These are phyloP conservation scores for Pipra filicauda DNA, from an alignment of 2,113 vertebrate species.

Conservation along the genomic window DNA sequence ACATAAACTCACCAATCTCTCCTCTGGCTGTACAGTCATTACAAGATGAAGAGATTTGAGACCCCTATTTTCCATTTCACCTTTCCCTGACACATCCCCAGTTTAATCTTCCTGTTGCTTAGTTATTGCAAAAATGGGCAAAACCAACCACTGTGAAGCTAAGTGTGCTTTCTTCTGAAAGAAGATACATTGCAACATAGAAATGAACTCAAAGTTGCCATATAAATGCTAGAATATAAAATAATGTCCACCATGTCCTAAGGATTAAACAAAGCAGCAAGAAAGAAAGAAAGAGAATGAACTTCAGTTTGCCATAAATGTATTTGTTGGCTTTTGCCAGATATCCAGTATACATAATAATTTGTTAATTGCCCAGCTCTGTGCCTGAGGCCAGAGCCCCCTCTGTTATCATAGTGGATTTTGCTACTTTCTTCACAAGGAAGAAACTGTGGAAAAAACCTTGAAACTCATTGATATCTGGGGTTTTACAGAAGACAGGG, in stretches of 20 bases:
- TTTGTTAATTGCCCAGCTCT: accelerated
- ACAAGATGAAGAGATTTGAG: not conserved
- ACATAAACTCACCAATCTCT: not conserved
- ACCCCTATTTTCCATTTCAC: not conserved
- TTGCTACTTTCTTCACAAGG: not conserved
- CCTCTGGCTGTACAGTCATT: not conserved
- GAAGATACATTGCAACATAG: not conserved
- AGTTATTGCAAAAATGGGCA: not conserved
- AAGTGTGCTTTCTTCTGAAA: not conserved
- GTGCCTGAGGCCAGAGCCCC: not conserved
- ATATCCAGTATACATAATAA: not conserved
- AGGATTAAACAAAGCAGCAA: not conserved
- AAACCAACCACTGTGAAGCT: not conserved
- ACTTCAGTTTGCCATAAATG: not conserved
- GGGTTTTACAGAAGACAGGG: not conserved
- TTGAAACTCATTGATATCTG: not conserved
- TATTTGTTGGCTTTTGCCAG: not conserved
- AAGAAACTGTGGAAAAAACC: not conserved
- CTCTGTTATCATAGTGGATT: not conserved
- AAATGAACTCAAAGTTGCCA: not conserved
- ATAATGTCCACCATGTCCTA: not conserved
- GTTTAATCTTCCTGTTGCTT: slow-evolving; percentile 13
- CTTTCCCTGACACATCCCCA: not conserved
- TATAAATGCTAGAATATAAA: not conserved
- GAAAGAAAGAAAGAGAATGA: not conserved